These are phyloP conservation scores for Protophormia terraenovae DNA, from an alignment of 2,888 invertebrate species.

Conservation along the genomic window DNA sequence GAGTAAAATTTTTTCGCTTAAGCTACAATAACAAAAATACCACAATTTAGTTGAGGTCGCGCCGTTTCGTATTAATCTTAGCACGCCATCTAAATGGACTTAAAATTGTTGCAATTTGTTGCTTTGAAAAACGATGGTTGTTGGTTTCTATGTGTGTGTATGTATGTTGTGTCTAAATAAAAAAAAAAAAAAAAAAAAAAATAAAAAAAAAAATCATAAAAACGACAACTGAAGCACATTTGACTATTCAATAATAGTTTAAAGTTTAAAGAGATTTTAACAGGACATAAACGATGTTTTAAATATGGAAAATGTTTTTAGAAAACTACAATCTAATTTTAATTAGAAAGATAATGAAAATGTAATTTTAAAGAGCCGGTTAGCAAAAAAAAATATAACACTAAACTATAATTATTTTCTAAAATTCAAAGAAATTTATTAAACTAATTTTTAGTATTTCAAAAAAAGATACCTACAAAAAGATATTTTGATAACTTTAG, in stretches of 20 bases:
- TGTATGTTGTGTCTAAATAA: conserved; percentile 7
- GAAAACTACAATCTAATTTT: not conserved
- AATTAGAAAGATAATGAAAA: not conserved
- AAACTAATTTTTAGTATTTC: too few relatives aligned
- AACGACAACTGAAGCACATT: not conserved
- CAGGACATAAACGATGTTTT: not conserved
- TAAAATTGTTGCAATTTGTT: conserved; percentile 72
- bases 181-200: not conserved
- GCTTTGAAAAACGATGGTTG: not conserved
- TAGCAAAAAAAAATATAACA: too few relatives aligned
- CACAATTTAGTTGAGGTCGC: conserved; percentile 68
- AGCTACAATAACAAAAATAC: conserved; percentile 33
- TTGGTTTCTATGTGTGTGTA: too few relatives aligned
- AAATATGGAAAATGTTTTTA: not conserved
- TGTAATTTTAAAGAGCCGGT: too few relatives aligned
- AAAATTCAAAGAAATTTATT: too few relatives aligned
- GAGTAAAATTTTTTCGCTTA: not conserved
- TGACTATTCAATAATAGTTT: not conserved
- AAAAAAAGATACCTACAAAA: too few relatives aligned
- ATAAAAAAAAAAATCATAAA: not conserved
- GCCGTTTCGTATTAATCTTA: conserved; percentile 69
- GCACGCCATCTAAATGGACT: conserved; percentile 72
- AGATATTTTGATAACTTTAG: too few relatives aligned
- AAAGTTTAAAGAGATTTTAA: conserved; percentile 40
- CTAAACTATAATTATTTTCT: too few relatives aligned